Percentiles rank a stretch among this genome's conserved stretches.
phyloP scores from a whole-genome alignment of 2,113 vertebrate species.

The Cyprinodon brontotheroides region DNA sequence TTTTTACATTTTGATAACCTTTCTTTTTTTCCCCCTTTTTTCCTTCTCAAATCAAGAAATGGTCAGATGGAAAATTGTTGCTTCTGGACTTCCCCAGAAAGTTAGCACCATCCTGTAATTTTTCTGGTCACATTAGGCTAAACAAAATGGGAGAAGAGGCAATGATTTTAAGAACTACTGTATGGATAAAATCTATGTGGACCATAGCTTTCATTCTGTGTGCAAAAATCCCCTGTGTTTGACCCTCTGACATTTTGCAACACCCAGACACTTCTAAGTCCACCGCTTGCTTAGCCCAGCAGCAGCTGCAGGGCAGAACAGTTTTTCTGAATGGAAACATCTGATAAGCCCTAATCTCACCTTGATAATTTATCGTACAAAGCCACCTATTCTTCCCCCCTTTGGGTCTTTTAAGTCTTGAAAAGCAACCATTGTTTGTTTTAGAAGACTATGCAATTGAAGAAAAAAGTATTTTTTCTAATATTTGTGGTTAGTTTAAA shows the following conservation, averaged over 20 bases:
- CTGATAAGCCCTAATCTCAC: constrained; percentile 65
- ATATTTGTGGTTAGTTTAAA: constrained; percentile 39
- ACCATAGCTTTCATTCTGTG: constrained; percentile 19
- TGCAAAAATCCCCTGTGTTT: constrained; percentile 39
- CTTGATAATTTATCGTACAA: constrained; percentile 58
- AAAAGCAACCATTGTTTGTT: constrained; percentile 63
- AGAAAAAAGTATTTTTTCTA: constrained; percentile 32
- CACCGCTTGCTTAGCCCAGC: constrained; percentile 12
- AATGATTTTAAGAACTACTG: constrained; percentile 12
- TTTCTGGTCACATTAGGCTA: constrained; percentile 52
- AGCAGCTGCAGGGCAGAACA: constrained; percentile 25
- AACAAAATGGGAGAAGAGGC: constrained; percentile 16
- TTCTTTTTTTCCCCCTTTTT: background rate
- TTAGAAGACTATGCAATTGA: constrained; percentile 1
- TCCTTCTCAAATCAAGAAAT: background rate
- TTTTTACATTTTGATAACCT: constrained; percentile 1
- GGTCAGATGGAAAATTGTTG: background rate
- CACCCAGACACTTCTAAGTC: constrained; percentile 30
- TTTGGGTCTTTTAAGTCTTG: constrained; percentile 55
- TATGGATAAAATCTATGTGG: constrained; percentile 19
- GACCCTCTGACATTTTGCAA: constrained; percentile 29
- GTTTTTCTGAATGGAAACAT: constrained; percentile 50
- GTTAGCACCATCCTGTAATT: constrained; percentile 34
- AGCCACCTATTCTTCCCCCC: constrained; percentile 22
- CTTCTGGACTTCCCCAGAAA: constrained; percentile 49